phyloP scores from a whole-genome alignment of 2,113 vertebrate species.

The Nothoprocta perdicaria region DNA sequence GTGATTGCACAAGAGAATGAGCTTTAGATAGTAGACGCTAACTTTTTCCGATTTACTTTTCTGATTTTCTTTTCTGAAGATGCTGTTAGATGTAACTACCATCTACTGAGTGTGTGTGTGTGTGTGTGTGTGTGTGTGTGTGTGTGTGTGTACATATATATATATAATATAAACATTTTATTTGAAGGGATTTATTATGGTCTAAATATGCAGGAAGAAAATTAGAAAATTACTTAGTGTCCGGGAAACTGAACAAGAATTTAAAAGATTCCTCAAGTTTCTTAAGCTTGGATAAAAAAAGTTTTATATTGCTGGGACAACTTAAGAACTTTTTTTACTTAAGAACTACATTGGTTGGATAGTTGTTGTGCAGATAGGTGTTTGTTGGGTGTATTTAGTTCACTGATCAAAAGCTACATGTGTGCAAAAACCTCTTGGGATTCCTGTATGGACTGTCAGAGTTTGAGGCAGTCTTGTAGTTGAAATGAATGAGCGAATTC shows the following conservation, averaged over 20 bases:
- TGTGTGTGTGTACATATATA: not conserved
- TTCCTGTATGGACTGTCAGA: fast-evolving
- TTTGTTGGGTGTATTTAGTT: not conserved
- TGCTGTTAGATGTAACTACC: not conserved
- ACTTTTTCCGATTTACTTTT: not conserved
- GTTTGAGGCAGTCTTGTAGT: not conserved
- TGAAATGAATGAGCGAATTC: not conserved
- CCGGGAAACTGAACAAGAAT: not conserved
- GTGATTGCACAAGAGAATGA: not conserved
- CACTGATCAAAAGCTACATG: not conserved
- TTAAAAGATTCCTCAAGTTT: not conserved
- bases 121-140: not conserved
- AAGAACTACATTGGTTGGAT: not conserved
- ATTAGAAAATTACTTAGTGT: not conserved
- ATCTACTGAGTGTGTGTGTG: not conserved
- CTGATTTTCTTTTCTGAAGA: not conserved
- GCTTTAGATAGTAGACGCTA: not conserved
- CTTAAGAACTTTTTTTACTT: not conserved
- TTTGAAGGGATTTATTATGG: not conserved
- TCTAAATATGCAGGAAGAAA: not conserved
- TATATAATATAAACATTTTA: not conserved
- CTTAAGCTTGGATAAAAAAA: not conserved
- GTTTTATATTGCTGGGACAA: not conserved
- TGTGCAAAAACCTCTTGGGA: not conserved
- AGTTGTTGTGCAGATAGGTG: not conserved